A percentile compares a stretch with the other conserved stretches of the same genome.
Conservation (phyloP, 2,113 vertebrate genomes). For the Enhydra lutris region DNA sequence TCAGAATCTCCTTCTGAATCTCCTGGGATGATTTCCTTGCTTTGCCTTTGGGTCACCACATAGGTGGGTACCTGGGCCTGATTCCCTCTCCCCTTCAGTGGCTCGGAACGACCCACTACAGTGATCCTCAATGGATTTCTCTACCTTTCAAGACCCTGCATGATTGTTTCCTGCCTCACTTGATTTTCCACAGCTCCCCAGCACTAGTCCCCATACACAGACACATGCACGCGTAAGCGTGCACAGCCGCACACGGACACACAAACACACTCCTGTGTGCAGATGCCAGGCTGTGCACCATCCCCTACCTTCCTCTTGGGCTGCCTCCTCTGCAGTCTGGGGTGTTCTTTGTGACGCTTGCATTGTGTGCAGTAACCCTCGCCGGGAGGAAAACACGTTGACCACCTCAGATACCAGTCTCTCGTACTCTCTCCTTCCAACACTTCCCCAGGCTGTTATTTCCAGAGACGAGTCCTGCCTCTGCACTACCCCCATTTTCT, state of each 20-base stretch:
- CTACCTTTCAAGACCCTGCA: neutral
- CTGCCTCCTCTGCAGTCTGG: neutral
- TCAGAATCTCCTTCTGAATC: neutral
- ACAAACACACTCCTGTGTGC: neutral
- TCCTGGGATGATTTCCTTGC: neutral
- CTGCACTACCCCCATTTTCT: neutral
- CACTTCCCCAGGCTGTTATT: neutral
- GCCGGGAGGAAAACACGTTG: neutral
- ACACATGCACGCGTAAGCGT: rapidly evolving
- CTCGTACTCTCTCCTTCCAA: neutral
- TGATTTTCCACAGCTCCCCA: neutral
- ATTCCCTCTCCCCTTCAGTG: neutral
- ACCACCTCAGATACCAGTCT: neutral
- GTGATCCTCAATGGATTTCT: neutral
- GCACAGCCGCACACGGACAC: rapidly evolving
- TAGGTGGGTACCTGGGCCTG: neutral
- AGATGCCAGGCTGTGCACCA: rapidly evolving
- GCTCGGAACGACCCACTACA: neutral
- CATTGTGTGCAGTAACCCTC: neutral
- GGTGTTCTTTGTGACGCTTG: neutral
- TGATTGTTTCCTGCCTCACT: neutral
- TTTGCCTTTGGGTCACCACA: neutral
- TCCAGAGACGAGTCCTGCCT: neutral
- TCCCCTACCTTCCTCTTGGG: neutral
- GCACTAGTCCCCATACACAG: neutral